Conservation (phyloP, 2,797 vertebrate genomes). For the Odontamblyopus rebecca region DNA sequence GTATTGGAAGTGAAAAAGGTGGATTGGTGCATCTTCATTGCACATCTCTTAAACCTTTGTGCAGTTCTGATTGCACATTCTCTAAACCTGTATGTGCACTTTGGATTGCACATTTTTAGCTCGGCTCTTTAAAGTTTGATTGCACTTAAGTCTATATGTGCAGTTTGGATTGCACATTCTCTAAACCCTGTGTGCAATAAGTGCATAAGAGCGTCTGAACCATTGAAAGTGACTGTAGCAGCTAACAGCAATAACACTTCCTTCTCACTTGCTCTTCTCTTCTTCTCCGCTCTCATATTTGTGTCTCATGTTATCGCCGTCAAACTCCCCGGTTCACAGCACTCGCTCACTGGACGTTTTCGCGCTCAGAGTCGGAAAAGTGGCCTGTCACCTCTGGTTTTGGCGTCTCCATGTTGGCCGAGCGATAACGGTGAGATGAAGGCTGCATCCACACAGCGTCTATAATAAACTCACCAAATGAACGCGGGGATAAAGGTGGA, state of each 20-base stretch:
- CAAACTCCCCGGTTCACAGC: conserved; percentile 78
- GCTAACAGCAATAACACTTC: conserved; percentile 74
- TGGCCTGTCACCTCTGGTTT: conserved; percentile 86
- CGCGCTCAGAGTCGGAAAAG: conserved; percentile 73
- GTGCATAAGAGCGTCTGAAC: no score
- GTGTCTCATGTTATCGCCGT: conserved; percentile 80
- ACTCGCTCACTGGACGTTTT: conserved; percentile 55
- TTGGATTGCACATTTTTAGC: no score
- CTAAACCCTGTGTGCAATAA: no score
- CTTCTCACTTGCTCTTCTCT: conserved; percentile 52
- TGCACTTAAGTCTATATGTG: no score
- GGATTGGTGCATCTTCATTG: no score
- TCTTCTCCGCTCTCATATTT: conserved; percentile 58
- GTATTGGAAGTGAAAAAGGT: no score
- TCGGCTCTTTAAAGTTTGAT: no score
- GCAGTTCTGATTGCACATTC: no score
- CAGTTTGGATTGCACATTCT: no score
- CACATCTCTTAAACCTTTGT: no score
- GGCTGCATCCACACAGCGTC: conserved; percentile 50
- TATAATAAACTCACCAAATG: conserved; percentile 34
- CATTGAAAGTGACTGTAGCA: conserved; percentile 85
- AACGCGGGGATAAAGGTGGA: conserved; percentile 66
- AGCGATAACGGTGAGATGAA: conserved; percentile 76
- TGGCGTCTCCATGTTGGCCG: conserved; percentile 72
- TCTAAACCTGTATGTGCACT: no score